Base-by-base conservation (phyloP, 1,140 invertebrate species). In the Elymnias hypermnestra region DNA sequence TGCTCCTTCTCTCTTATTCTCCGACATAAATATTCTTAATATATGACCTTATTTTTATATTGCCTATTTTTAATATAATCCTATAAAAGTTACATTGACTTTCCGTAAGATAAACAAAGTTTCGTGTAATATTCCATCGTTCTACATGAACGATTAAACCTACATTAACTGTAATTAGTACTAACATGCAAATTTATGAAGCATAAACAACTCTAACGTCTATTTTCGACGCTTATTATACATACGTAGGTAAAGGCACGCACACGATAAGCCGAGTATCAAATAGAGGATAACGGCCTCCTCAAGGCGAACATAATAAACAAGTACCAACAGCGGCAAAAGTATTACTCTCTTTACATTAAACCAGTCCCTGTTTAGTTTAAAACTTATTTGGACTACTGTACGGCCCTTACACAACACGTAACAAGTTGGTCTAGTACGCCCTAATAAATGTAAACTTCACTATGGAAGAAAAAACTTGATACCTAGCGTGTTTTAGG, bases 241-340 rank as follows among this genome's bases (percentile, higher is more conserved):
- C 50, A 50, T 53, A 57, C 53, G 57, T 54, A 40, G 43, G 53
- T 52, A 55, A 60, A 50, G 49, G 37, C 39, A 53, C 37, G 50
- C 53, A 44, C 26, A 51, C 49, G 68, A 74, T 74, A 74, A 77
- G 61, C 53, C 31, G 33, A 44, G 58, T 67, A 71, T 70, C 63
- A 65, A 55, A 61, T 60, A 57, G 64, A 62, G 73, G 72, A 73
- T 75, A 77, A 81, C 62, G 72, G 38, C 72, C 76, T 53, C 61
- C 49, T 51, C 73, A 81, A 81, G 76, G 76, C 70, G 54, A 81
- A 65, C 62, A 36, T 52, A 57, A 51, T 59, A 55, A 54, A 59
- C 53, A 50, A 18, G 23, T 49, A 43, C 26, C 53, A 31, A 45
- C 7, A 18, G 29, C 38, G 18, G 49, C 21, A 14, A 19, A 48